phyloP scores from a whole-genome alignment of 2,888 invertebrate genomes.

The Helobdella robusta region DNA sequence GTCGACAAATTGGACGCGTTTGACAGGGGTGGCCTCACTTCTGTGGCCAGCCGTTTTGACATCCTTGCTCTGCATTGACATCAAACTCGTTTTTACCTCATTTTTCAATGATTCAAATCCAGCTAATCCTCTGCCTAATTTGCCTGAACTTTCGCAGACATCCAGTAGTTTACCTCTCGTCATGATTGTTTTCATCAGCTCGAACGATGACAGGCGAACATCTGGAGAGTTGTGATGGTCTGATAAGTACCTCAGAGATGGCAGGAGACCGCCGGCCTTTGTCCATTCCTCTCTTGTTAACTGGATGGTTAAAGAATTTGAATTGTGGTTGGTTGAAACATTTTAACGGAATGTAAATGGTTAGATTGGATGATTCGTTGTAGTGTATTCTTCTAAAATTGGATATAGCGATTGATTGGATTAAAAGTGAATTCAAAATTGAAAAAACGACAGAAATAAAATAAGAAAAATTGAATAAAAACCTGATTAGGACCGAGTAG shows the following conservation, averaged over 20 bases:
- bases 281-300: not conserved
- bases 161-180: no score
- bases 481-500: not conserved
- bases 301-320: no score
- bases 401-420: no score
- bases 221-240: not conserved
- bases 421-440: not conserved
- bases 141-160: no score
- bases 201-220: not conserved
- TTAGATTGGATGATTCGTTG: no score
- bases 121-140: not conserved
- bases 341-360: no score
- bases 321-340: no score
- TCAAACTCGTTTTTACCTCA: not conserved
- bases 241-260: constrained; percentile 5
- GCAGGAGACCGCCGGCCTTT: not conserved
- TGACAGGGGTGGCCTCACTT: no score
- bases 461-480: not conserved
- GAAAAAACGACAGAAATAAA: not conserved
- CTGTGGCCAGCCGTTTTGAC: no score
- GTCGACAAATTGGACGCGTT: no score
- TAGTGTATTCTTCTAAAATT: no score
- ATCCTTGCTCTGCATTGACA: no score
- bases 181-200: constrained; percentile 17
- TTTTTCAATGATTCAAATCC: not conserved